Conservation (phyloP, 1,140 invertebrate genomes). For the Mesaphorura yosii region DNA sequence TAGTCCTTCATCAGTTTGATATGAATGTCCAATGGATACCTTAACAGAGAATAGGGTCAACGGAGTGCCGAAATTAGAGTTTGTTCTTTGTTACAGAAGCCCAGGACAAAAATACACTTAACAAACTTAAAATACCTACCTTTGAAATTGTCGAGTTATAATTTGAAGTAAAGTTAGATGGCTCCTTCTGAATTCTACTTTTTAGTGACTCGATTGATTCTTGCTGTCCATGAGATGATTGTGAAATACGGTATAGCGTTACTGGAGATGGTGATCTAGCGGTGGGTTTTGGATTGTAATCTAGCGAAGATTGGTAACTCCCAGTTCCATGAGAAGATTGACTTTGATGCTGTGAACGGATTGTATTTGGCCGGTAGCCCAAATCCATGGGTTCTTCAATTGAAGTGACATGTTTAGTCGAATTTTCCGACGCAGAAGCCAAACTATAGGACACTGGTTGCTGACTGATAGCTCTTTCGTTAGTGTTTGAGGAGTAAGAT, state of each 20-base stretch:
- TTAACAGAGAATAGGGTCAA: background rate
- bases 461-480: too few species aligned
- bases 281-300: too few species aligned
- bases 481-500: too few species aligned
- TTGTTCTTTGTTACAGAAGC: background rate
- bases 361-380: conserved; percentile 16
- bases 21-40: background rate
- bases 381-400: conserved; percentile 24
- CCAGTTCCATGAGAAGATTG: too few species aligned
- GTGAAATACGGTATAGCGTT: conserved; percentile 9
- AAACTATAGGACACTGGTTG: background rate
- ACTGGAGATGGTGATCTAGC: conserved; percentile 21
- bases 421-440: background rate
- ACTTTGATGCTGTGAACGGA: too few species aligned
- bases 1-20: conserved; percentile 17
- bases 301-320: too few species aligned
- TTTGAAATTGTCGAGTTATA: background rate
- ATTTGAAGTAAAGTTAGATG: background rate
- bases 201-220: background rate
- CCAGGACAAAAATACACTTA: background rate
- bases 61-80: background rate
- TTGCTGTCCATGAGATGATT: background rate
- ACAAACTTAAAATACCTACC: background rate
- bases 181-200: background rate
- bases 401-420: background rate